Evolutionary conservation across 2,113 vertebrate genomes (phyloP), one percentile per base, ranked within the genome.

Genomic region (Oenanthe oenanthe): DNA sequence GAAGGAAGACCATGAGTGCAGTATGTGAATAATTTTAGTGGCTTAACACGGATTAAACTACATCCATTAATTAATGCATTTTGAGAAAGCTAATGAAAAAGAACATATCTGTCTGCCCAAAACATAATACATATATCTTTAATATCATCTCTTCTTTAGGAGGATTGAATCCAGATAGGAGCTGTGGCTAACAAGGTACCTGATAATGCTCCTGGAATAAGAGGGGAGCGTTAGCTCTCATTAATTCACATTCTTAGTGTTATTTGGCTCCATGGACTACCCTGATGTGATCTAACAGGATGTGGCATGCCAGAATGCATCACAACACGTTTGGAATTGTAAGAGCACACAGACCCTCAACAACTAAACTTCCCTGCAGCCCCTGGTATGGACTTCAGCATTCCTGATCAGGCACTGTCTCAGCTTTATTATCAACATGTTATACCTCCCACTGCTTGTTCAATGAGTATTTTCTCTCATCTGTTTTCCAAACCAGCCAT

Each of bases 251-350:
- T 84, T 96, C 73, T 94, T 58, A 68, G 72, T 34, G 40, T 51
- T 93, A 73, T 45, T 82, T 31, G 15, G 81, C 42, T 89, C 79
- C 84, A 31, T 3, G 0, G 62, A 31, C 65, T 89, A 88, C 78
- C 66, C 63, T 3, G 1, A 92, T 5, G 6, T 71, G 92, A 94
- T 95, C 51, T 95, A 96, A 95, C 81, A 89, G 74, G 86, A 89
- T 75, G 82, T 96, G 92, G 43, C 94, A 93, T 50, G 82, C 71
- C 73, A 89, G 90, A 92, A 91, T n/a, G 40, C 65, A 89, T 58
- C 66, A 62, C 66, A 50, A 84, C 38, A 60, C 47, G 85, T 71
- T 58, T 34, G 7, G 91, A 94, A 95, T 94, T 5, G 4, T 74
- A 95, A 94, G 89, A 65, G 51, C 65, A 74, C 86, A 73, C n/a